Base-by-base conservation (phyloP, 2,888 invertebrate genomes). In the Drosophila barbarae region DNA sequence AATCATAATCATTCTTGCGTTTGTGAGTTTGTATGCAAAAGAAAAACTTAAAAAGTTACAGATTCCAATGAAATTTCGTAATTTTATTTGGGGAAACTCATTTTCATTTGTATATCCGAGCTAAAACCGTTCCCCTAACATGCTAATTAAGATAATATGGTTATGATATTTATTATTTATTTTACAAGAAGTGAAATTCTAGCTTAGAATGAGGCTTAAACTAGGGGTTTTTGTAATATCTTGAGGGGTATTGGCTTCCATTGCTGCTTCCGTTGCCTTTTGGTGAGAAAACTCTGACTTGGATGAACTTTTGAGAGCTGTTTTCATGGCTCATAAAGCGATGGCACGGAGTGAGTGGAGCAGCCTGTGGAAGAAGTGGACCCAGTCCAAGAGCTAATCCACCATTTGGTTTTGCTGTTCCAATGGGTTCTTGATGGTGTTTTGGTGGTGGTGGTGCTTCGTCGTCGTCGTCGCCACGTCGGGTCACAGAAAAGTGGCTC, bases 321-420 rank as follows among this genome's bases (percentile, higher is more conserved):
- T 46, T 61, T 77, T 75, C 61, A 72, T 53, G 60, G 72, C 63
- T 71, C 71, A 79, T 77, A 69, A 77, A 68, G 63, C 46, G 38
- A 50, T 64, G 63, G 47, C 8, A 5, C 9, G 42, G 42, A 42
- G 9, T 42, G 26, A 8, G 13, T 26, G 41, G 13, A 15, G 26
- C 13, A 13, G 54, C 50, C 13, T 39, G 39, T 44, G 57, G 42
- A 26, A 15, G 52, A 41, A 59, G 41, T 13, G 49, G 39, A 42
- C 47, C 39, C 30, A 18, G 28, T 34, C 28, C 60, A 32, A 41
- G 68, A 68, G 50, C 58, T 66, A 52, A 57, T 57, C 47, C 54
- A 18, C 51, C 65, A 63, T 51, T 64, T 51, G 46, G 49, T 44
- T 49, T n/a, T 15, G 32, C 32, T 35, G 49, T 49, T 36, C 5